phyloP scores from a whole-genome alignment of 2,888 invertebrate species.

The Leptopilina drosophilae region DNA sequence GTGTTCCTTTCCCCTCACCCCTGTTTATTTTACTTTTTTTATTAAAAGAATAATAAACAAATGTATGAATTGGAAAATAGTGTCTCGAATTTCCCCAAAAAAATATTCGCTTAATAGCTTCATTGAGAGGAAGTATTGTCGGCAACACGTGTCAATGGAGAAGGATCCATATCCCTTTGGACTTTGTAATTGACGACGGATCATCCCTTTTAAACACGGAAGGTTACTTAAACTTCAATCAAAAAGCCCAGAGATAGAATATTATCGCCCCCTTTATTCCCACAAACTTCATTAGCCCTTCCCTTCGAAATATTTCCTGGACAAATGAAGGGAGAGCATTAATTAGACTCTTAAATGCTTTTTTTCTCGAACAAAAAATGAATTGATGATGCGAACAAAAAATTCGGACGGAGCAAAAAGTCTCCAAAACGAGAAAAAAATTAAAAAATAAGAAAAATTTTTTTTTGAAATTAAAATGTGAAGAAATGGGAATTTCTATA shows the following conservation, averaged over 20 bases:
- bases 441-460: too few species aligned
- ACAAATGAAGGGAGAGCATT: neutral
- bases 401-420: neutral
- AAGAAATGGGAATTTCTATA: too few species aligned
- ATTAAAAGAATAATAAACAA: too few species aligned
- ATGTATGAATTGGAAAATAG: too few species aligned
- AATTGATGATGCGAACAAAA: neutral
- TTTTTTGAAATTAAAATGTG: too few species aligned
- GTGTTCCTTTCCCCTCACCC: too few species aligned
- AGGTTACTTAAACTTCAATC: slow-evolving; percentile 18
- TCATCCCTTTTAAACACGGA: slow-evolving; percentile 3
- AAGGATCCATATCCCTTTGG: neutral
- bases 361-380: neutral
- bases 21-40: too few species aligned
- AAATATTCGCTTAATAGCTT: too few species aligned
- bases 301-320: neutral
- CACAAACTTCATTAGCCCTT: slow-evolving; percentile 17
- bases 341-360: neutral
- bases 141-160: slow-evolving; percentile 9
- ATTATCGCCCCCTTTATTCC: slow-evolving; percentile 15
- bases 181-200: slow-evolving; percentile 19
- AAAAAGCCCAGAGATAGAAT: neutral
- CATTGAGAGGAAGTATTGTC: neutral
- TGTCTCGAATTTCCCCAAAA: too few species aligned
- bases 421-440: too few species aligned